Evolutionary conservation across 92 coral and sea anemone genomes (phyloP), one percentile per base, ranked within the genome.

Genomic region (Zoanthus solanderi): DNA sequence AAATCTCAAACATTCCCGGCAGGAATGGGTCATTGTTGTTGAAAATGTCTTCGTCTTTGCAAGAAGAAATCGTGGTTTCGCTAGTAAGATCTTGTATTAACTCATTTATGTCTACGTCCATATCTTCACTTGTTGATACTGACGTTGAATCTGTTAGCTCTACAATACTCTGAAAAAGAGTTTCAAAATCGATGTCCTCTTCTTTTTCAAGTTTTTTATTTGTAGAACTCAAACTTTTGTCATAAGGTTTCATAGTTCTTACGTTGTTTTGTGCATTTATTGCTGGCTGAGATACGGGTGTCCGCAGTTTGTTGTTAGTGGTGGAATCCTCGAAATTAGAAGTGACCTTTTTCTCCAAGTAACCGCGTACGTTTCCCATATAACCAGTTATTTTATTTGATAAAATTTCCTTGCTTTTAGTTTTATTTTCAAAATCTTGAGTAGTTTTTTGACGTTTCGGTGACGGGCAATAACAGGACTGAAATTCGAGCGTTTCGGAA

Each of bases 1-100:
- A 84, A 48, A 95, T 95, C 72, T 97, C 99, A 78, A 95, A 89
- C 75, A 97, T 92, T 14, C 96, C 98, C 6, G 98, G 95, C 15
- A 95, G 84, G 91, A 94, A 97, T 5, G 94, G 95, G 60, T 97
- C 99, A 54, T 83, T 89, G 23, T 89, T 83, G 61, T 77, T 87
- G n/a, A 95, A 75, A 54, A 93, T 16, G 52, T 86, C 91, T 32
- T 89, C 92, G 71, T 61, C 89, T 69, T 77, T 75, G 89, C 89
- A 78, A 65, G 89, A 86, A 67, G 32, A 45, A 15, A 48, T 58
- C 46, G 78, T 11, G 7, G 94, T 91, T 76, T 94, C 97, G 23
- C 92, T 45, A 0, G 95, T 83, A 58, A 92, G 86, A 75, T 95
- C 99, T 71, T 87, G 88, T 46, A 97, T 78, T 23, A 97, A 89